A percentile compares a stretch with the other conserved stretches of the same genome.
Conservation (phyloP, 2,113 vertebrate species). For the Noctilio leporinus region DNA sequence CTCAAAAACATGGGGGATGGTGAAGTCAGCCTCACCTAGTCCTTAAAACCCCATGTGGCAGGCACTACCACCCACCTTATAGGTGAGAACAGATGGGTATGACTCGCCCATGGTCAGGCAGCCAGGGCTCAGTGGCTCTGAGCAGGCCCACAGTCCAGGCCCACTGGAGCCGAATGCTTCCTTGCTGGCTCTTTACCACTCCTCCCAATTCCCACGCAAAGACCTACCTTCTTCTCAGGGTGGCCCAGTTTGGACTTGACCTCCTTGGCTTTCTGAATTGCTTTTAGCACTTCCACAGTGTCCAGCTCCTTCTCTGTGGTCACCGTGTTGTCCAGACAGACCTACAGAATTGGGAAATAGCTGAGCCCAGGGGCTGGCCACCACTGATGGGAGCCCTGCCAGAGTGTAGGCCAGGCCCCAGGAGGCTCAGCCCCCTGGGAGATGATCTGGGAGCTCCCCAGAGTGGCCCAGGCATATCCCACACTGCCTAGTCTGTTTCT, state of each 20-base stretch:
- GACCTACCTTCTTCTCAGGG: constrained; percentile 89
- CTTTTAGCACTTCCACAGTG: constrained; percentile 97
- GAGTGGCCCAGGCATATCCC: background rate
- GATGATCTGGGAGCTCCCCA: background rate
- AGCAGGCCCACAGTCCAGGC: background rate
- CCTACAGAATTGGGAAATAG: constrained; percentile 74
- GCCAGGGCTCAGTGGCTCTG: background rate
- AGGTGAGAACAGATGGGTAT: background rate
- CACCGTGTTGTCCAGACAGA: constrained; percentile 87
- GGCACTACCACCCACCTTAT: no score
- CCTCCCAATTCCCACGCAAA: background rate
- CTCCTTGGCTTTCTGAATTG: constrained; percentile 98
- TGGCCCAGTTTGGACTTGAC: constrained; percentile 89
- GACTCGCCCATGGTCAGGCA: background rate
- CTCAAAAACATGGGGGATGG: background rate
- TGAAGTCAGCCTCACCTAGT: background rate
- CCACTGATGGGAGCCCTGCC: background rate
- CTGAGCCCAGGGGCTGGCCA: background rate
- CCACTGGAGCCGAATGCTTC: background rate
- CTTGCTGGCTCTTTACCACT: background rate
- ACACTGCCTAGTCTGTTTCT: background rate
- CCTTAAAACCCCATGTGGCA: background rate
- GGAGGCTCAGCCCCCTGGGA: background rate
- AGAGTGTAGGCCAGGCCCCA: background rate
- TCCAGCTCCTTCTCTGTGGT: constrained; percentile 96